Evolutionary conservation across 1,140 invertebrate species (phyloP), one percentile per base, ranked within the genome.

Genomic region (Drosophila fuyamai): DNA sequence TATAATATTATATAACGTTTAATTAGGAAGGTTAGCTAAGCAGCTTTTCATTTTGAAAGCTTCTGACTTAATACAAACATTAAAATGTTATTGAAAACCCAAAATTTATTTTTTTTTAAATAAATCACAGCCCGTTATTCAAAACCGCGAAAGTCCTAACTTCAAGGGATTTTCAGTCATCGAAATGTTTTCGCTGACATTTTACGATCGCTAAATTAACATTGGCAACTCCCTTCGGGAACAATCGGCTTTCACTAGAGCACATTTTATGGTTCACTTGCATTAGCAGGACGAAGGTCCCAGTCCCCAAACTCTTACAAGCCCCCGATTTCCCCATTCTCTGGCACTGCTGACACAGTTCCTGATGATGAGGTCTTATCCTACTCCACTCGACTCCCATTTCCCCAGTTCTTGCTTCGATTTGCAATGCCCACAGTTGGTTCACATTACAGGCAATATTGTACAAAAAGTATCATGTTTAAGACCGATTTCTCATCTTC

Each of bases 241-340:
- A 76, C 36, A 38, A 54, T 51, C 61, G 74, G 56, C 43, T 56
- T 66, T 43, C 55, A 80, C 73, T 84, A 63, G 76, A 80, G 81
- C 65, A 89, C 79, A 81, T 89, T 89, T 89, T 89, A 89, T 89
- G 85, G 84, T 79, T 84, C 77, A 84, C 85, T 88, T 89, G 82
- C 82, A 85, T 72, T 72, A 72, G 57, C 63, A 61, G 53, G 41
- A 41, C 41, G 18, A 44, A n/a, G 32, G 50, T 46, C 38, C 55
- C 66, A 13, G 14, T 35, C 18, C 10, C 6, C 13, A 41, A 41
- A n/a, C 47, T 38, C 60, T 41, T 23, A 35, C 36, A n/a, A 38
- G 0, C n/a, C 18, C 44, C 32, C 38, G 12, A 9, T 12, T 5
- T 32, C 32, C 16, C 27, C 16, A 27, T 43, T 75, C 72, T 68